phyloP scores from a whole-genome alignment of 1,140 invertebrate genomes.

The Agrilus planipennis region DNA sequence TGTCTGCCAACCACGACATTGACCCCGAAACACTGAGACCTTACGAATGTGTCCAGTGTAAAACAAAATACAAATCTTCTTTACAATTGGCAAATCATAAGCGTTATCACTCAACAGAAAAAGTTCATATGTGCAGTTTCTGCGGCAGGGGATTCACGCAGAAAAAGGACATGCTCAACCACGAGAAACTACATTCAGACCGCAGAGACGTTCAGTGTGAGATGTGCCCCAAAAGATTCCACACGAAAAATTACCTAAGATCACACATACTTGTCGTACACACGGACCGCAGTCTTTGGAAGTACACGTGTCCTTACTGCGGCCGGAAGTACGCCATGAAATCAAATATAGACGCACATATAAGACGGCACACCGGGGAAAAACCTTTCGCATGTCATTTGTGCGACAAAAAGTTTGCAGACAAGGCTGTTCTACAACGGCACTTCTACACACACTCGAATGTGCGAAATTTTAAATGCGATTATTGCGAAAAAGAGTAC shows the following conservation, averaged over 20 bases:
- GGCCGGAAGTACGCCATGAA: too few relatives aligned
- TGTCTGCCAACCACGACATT: too few relatives aligned
- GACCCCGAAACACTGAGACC: conserved; percentile 17
- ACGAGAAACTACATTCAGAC: too few relatives aligned
- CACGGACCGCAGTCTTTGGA: conserved; percentile 21
- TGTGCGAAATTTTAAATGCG: conserved; percentile 18
- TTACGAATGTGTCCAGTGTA: conserved; percentile 16
- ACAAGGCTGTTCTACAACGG: conserved; percentile 16
- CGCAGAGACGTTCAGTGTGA: too few relatives aligned
- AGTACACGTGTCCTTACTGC: conserved; percentile 17
- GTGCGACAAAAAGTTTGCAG: conserved; percentile 57
- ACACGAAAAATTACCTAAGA: conserved; percentile 18
- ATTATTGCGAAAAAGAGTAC: conserved; percentile 24
- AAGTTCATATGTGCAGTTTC: too few relatives aligned
- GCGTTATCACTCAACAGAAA: too few relatives aligned
- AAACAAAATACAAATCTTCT: conserved; percentile 15
- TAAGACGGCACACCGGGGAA: conserved; percentile 55
- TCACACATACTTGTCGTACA: conserved; percentile 22
- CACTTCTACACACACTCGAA: conserved; percentile 23
- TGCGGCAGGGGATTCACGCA: too few relatives aligned
- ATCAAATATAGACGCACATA: conserved; percentile 40
- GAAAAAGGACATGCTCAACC: too few relatives aligned
- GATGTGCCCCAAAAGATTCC: too few relatives aligned
- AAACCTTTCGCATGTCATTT: conserved; percentile 60
- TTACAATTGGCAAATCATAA: conserved; percentile 20